Evolutionary conservation across 2,797 vertebrate species (phyloP), one percentile per base, ranked within the genome.

Genomic region (Sarcophilus harrisii): DNA sequence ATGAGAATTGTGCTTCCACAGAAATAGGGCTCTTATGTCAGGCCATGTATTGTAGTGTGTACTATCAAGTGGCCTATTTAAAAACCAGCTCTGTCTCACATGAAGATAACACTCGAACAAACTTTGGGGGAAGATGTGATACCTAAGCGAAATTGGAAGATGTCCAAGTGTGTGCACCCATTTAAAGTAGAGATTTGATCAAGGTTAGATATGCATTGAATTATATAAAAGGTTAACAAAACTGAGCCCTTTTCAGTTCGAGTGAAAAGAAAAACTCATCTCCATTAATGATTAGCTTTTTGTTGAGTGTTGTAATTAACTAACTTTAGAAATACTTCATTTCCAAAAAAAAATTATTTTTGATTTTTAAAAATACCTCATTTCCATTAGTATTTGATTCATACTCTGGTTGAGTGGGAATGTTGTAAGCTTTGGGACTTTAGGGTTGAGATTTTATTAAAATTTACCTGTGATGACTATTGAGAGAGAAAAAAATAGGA

Each of bases 41-140:
- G 96, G 38, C 38, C 4, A 30, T 91, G 0, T 94, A 92, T 38
- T 95, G 54, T 87, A 95, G 81, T 96, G 95, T 49, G 96, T 96
- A 90, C 54, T 97, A 91, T 45, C 30, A 32, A 94, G 92, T 90
- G 91, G 52, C 91, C 92, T 97, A 29, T 93, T 95, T 96, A 57
- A 94, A 96, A 97, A 92, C n/a, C 45, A 94, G 58, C 87, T n/a
- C 32, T 92, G 0, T 93, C 96, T 32, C 55, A 27, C 38, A 32
- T 66, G 52, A 94, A 93, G 38, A 62, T 95, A 95, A 90, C 93
- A 92, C 3, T n/a, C 57, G 92, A 94, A 81, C 95, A 94, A 96
- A 91, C 57, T 73, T 94, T 91, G 30, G 57, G 92, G 90, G n/a
- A 87, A 93, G 95, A 91, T 38, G 62, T 73, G 60, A 11, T 94